Percentiles rank a stretch among this genome's conserved stretches.
phyloP scores from a whole-genome alignment of 2,888 invertebrate genomes.

The Celastrina argiolus region DNA sequence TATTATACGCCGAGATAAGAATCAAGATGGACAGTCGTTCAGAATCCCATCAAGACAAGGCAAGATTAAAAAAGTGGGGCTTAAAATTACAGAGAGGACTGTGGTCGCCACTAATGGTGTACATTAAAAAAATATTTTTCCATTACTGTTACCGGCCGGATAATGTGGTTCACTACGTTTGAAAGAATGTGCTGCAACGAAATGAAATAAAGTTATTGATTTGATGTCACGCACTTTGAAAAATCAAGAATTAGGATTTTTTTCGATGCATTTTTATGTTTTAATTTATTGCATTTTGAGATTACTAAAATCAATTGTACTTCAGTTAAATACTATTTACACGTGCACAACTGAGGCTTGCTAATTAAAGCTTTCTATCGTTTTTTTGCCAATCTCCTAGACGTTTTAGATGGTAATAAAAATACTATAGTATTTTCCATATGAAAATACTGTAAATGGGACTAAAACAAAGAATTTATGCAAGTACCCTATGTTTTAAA shows the following conservation, averaged over 20 bases:
- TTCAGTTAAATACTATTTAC: not conserved
- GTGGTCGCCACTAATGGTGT: conserved; percentile 65
- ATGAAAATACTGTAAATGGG: not conserved
- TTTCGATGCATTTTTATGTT: not conserved
- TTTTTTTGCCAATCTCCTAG: not conserved
- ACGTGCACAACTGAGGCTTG: not conserved
- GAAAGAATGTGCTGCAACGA: conserved; percentile 32
- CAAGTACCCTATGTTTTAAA: not conserved
- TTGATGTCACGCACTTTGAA: not conserved
- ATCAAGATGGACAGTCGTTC: conserved; percentile 72
- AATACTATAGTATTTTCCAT: not conserved
- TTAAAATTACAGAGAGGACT: conserved; percentile 70
- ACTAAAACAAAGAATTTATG: not conserved
- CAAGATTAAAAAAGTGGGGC: conserved; percentile 54
- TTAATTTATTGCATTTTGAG: not conserved
- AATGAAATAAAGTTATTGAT: not conserved
- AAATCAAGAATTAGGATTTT: not conserved
- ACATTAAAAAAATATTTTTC: conserved; percentile 69
- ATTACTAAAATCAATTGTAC: not conserved
- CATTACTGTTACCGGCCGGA: conserved; percentile 58
- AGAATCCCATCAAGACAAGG: conserved; percentile 68
- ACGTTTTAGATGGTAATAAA: not conserved
- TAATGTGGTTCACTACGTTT: conserved; percentile 48
- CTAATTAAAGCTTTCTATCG: not conserved
- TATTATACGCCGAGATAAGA: conserved; percentile 71